Percentiles rank a stretch among this genome's conserved stretches.
Conservation (phyloP, 2,888 invertebrate species). For the Aleiodes leptofemur region DNA sequence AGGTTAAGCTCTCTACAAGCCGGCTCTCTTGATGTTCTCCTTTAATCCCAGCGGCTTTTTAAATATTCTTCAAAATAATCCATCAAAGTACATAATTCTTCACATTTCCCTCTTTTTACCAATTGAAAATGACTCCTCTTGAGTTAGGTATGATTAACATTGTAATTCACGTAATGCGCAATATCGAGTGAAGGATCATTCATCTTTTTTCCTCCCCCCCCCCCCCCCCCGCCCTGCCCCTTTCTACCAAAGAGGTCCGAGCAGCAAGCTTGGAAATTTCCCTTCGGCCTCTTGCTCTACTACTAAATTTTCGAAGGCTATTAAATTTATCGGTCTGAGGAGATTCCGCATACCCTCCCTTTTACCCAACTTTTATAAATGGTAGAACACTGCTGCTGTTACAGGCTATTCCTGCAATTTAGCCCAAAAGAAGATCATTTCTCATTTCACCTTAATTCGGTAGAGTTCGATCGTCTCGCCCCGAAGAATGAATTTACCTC, state of each 20-base stretch:
- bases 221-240: too few relatives aligned
- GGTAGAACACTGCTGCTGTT: constrained; percentile 56
- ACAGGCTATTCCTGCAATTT: constrained; percentile 62
- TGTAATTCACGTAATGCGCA: constrained; percentile 31
- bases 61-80: too few relatives aligned
- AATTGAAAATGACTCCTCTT: background rate
- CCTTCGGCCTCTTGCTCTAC: constrained; percentile 47
- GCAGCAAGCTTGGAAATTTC: constrained; percentile 52
- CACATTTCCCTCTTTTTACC: background rate
- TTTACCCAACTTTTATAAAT: constrained; percentile 71
- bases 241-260: background rate
- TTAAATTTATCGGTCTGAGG: constrained; percentile 67
- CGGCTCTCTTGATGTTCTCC: too few relatives aligned
- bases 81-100: too few relatives aligned
- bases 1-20: too few relatives aligned
- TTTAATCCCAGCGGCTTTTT: too few relatives aligned
- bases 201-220: constrained; percentile 45
- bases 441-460: constrained; percentile 66
- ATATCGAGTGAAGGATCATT: constrained; percentile 46
- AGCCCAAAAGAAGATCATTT: constrained; percentile 68
- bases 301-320: constrained; percentile 60
- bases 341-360: constrained; percentile 49
- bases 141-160: background rate
- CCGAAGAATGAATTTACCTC: constrained; percentile 35
- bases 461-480: constrained; percentile 51